phyloP scores from a whole-genome alignment of 2,113 vertebrate species.

The Megalops atlanticus region DNA sequence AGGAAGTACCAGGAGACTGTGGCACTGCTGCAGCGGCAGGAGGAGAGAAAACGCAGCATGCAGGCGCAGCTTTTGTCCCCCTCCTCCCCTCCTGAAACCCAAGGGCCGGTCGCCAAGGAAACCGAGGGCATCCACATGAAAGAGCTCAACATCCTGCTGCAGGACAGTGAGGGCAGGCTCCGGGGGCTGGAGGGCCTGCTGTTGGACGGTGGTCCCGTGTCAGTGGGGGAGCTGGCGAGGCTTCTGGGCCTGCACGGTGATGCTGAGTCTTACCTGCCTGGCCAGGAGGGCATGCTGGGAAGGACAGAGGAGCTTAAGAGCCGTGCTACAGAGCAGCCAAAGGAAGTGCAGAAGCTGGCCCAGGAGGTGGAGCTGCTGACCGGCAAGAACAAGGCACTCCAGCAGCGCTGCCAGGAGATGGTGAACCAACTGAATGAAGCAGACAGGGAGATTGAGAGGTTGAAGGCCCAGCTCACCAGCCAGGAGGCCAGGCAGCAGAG shows the following conservation, averaged over 20 bases:
- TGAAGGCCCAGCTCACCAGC: slow-evolving; percentile 49
- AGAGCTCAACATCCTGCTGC: slow-evolving; percentile 46
- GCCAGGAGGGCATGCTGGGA: too few relatives aligned
- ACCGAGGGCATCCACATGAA: too few relatives aligned
- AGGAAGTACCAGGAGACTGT: slow-evolving; percentile 31
- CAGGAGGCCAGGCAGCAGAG: slow-evolving; percentile 54
- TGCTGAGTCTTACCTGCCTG: too few relatives aligned
- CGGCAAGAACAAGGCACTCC: slow-evolving; percentile 57
- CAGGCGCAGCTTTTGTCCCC: slow-evolving; percentile 38
- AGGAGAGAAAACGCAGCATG: slow-evolving; percentile 28
- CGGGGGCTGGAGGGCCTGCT: slow-evolving; percentile 37
- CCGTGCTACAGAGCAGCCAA: slow-evolving; percentile 29
- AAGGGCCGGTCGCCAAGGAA: too few relatives aligned
- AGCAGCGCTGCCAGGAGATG: slow-evolving; percentile 69
- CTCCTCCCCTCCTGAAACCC: neutral
- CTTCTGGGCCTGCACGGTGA: too few relatives aligned
- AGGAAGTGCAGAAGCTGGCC: slow-evolving; percentile 43
- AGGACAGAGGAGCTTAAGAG: too few relatives aligned
- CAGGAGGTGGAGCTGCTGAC: slow-evolving; percentile 54
- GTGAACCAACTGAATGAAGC: slow-evolving; percentile 69
- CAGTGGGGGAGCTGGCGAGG: too few relatives aligned
- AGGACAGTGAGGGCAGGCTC: slow-evolving; percentile 31
- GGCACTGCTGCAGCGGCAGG: slow-evolving; percentile 42
- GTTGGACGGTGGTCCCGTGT: slow-evolving; percentile 21
- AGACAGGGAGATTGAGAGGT: slow-evolving; percentile 62